phyloP scores from a whole-genome alignment of 2,797 vertebrate species.

The Parotocinclus haroldoi region DNA sequence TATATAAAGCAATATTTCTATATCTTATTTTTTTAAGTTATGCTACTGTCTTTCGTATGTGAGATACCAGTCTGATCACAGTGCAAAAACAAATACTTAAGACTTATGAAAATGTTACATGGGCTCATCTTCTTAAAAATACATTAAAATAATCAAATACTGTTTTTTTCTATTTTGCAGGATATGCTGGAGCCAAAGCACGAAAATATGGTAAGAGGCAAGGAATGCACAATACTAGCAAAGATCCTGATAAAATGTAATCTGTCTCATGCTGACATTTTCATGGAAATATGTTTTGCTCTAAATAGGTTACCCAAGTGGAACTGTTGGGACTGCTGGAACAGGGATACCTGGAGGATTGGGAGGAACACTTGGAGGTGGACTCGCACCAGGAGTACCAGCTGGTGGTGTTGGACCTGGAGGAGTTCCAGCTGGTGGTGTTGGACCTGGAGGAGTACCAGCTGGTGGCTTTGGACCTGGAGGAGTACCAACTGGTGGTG shows the following conservation, averaged over 20 bases:
- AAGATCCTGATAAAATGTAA: neutral
- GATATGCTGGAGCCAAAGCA: constrained; percentile 62
- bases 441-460: constrained; percentile 27
- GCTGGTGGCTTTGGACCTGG: constrained; percentile 28
- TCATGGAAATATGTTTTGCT: constrained; percentile 9
- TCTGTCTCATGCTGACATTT: neutral
- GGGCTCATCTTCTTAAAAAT: neutral
- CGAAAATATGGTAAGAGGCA: constrained; percentile 66
- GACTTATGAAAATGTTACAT: constrained; percentile 14
- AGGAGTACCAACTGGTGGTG: constrained; percentile 49
- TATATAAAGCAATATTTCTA: neutral
- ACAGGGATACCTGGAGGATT: constrained; percentile 52
- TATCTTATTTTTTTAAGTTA: too few species aligned
- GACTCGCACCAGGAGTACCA: constrained; percentile 7
- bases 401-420: constrained; percentile 34
- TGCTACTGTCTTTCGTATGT: too few species aligned
- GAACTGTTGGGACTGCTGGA: constrained; percentile 39
- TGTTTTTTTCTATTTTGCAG: constrained; percentile 41
- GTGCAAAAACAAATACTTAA: too few species aligned
- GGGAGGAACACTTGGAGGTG: constrained; percentile 50
- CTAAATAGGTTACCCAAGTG: constrained; percentile 52
- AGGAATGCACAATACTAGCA: neutral
- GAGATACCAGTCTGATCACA: too few species aligned
- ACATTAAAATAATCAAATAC: too few species aligned
- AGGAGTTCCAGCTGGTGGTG: constrained; percentile 32